Evolutionary conservation across 2,888 invertebrate genomes (phyloP).

Genomic region (Rapana venosa): DNA sequence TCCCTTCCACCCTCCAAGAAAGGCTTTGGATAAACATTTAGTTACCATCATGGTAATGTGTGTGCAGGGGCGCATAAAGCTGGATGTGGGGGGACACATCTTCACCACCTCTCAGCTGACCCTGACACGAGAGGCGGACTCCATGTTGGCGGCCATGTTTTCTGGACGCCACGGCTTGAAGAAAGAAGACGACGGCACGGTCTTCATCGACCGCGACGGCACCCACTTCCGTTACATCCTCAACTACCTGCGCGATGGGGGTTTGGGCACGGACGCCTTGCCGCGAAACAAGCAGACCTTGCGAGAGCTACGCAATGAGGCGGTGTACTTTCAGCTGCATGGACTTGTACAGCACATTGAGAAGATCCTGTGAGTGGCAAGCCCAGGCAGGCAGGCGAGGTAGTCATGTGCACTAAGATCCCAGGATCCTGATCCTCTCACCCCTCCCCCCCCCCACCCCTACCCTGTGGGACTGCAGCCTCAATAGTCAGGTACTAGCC

Average conservation of each 20-base stretch:
- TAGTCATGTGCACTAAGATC: not conserved
- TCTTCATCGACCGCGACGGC: constrained; percentile 75
- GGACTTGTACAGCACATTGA: constrained; percentile 72
- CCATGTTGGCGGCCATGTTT: constrained; percentile 75
- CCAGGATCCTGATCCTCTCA: not conserved
- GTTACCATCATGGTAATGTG: too few relatives aligned
- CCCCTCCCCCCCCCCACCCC: too few relatives aligned
- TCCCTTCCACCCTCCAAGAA: too few relatives aligned
- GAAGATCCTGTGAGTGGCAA: constrained; percentile 54
- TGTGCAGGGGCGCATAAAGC: constrained; percentile 67
- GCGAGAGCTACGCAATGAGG: constrained; percentile 71
- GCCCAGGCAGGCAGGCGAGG: not conserved
- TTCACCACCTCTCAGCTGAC: constrained; percentile 73
- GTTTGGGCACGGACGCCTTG: constrained; percentile 65
- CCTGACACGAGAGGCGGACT: constrained; percentile 69
- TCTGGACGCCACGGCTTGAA: constrained; percentile 70
- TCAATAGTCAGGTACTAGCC: not conserved
- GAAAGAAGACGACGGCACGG: constrained; percentile 68
- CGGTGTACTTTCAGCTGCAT: constrained; percentile 72
- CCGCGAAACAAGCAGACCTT: constrained; percentile 69
- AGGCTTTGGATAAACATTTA: too few relatives aligned
- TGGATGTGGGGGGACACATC: constrained; percentile 73
- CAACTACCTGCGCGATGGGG: constrained; percentile 75
- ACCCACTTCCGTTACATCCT: constrained; percentile 73
- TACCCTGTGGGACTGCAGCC: not conserved